phyloP scores from a whole-genome alignment of 2,888 invertebrate species.

The Poecilus cupreus region DNA sequence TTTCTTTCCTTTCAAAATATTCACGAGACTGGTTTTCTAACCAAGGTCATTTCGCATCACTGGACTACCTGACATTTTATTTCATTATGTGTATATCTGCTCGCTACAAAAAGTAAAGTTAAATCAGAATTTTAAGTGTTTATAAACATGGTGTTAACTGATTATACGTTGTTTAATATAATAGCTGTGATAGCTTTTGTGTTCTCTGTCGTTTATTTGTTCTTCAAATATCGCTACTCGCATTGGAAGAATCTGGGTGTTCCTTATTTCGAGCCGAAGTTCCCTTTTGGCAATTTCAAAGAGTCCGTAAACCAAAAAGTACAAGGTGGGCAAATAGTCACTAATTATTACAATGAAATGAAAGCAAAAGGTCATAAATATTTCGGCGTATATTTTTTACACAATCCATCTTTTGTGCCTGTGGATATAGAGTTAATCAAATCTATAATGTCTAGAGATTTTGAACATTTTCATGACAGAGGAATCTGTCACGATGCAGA shows the following conservation, averaged over 20 bases:
- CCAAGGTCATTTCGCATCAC: too few relatives aligned
- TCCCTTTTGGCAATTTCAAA: constrained; percentile 59
- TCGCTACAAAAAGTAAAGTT: neutral
- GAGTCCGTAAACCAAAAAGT: constrained; percentile 15
- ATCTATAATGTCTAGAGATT: constrained; percentile 77
- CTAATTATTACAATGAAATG: constrained; percentile 54
- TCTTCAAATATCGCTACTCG: constrained; percentile 56
- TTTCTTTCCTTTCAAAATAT: too few relatives aligned
- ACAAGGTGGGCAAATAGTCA: constrained; percentile 38
- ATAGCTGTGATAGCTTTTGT: neutral
- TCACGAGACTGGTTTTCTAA: too few relatives aligned
- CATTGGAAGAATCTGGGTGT: constrained; percentile 59
- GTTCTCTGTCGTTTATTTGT: constrained; percentile 37
- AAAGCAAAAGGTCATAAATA: constrained; percentile 59
- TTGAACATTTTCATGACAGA: constrained; percentile 77
- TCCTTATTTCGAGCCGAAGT: constrained; percentile 43
- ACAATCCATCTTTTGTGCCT: constrained; percentile 64
- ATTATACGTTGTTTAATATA: neutral
- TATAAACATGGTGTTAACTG: neutral
- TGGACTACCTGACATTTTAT: neutral
- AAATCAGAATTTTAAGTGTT: neutral
- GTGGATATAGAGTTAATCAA: constrained; percentile 66
- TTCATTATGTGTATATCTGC: neutral
- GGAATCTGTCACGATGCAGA: constrained; percentile 76
- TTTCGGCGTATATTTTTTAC: constrained; percentile 61